Percentiles rank a stretch among this genome's conserved stretches.
These are phyloP conservation scores for Polydrusus tereticollis DNA, from an alignment of 2,888 invertebrate species.

Conservation along the genomic window DNA sequence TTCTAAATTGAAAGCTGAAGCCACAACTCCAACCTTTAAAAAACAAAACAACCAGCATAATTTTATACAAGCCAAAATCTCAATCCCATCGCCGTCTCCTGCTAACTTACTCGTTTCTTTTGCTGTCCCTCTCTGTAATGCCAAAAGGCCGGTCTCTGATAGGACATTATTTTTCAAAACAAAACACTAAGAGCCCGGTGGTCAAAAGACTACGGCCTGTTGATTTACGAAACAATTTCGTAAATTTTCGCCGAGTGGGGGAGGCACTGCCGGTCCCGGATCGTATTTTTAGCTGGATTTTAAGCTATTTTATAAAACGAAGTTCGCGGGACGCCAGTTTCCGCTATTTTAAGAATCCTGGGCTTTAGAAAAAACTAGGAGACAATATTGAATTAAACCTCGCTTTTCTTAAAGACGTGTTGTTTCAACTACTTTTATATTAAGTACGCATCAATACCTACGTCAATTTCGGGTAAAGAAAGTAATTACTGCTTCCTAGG, in stretches of 20 bases:
- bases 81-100: not conserved
- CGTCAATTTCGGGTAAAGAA: too few species aligned
- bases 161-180: conserved; percentile 67
- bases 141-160: conserved; percentile 77
- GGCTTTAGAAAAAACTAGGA: not conserved
- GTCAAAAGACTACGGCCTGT: conserved; percentile 23
- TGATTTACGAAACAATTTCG: conserved; percentile 6
- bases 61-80: not conserved
- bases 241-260: conserved; percentile 23
- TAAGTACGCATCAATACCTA: too few species aligned
- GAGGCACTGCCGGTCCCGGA: conserved; percentile 23
- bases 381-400: not conserved
- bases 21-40: not conserved
- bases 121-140: conserved; percentile 64
- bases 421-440: too few species aligned
- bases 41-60: not conserved
- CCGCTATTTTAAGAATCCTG: conserved; percentile 19
- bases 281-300: conserved; percentile 35
- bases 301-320: conserved; percentile 9
- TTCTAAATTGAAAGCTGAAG: not conserved
- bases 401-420: too few species aligned
- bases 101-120: conserved; percentile 66
- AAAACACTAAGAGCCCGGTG: conserved; percentile 32
- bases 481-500: too few species aligned
- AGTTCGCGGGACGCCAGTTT: conserved; percentile 4